Conservation (phyloP, 2,888 invertebrate genomes). For the Kuschelorhynchus macadamiae region DNA sequence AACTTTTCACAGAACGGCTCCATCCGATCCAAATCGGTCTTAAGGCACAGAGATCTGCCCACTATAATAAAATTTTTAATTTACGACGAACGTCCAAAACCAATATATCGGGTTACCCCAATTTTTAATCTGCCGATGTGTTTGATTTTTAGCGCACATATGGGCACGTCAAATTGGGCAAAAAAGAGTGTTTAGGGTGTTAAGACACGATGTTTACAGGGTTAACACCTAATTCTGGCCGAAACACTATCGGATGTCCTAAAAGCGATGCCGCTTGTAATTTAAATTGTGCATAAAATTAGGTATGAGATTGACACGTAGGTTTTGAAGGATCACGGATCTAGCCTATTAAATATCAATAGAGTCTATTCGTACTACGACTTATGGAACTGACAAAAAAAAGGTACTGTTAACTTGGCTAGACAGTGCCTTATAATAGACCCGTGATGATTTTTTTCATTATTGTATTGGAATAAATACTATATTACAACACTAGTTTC, state of each 20-base stretch:
- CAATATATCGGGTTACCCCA: constrained; percentile 36
- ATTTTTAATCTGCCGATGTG: constrained; percentile 33
- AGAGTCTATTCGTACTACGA: no score
- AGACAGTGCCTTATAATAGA: no score
- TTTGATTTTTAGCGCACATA: constrained; percentile 38
- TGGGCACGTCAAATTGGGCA: constrained; percentile 37
- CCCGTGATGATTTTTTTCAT: no score
- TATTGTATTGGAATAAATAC: no score
- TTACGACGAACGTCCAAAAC: constrained; percentile 35
- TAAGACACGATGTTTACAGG: constrained; percentile 25
- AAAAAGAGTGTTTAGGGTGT: constrained; percentile 29
- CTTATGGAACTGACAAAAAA: no score
- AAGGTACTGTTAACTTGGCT: no score
- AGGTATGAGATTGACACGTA: constrained; percentile 21
- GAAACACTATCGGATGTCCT: constrained; percentile 26
- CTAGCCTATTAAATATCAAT: not conserved
- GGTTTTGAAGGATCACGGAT: no score
- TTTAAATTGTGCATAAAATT: constrained; percentile 37
- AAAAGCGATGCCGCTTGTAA: constrained; percentile 9
- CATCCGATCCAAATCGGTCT: constrained; percentile 11
- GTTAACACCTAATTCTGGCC: constrained; percentile 32
- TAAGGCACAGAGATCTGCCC: constrained; percentile 9
- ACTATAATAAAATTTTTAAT: constrained; percentile 27
- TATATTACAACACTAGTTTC: no score
- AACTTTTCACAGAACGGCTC: not conserved